These are phyloP conservation scores for Balearica regulorum DNA, from an alignment of 2,797 vertebrate genomes.

Conservation along the genomic window DNA sequence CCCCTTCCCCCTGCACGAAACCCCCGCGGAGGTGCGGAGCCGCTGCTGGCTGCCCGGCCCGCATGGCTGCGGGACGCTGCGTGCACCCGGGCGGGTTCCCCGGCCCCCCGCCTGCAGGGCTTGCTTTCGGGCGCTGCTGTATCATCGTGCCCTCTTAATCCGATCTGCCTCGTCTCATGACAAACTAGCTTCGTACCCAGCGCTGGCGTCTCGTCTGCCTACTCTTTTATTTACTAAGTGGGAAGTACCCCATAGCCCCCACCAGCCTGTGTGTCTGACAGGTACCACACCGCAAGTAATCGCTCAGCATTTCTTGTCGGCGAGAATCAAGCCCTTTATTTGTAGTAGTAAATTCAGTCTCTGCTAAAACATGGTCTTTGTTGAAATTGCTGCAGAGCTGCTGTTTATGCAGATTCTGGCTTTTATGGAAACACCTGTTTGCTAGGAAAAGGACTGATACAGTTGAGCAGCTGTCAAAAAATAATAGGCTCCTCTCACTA, in stretches of 20 bases:
- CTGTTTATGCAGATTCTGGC: neutral
- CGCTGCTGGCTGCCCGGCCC: neutral
- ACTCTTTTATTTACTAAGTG: neutral
- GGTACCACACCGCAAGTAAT: neutral
- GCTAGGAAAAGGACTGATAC: neutral
- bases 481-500: fast-evolving
- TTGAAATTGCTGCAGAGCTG: neutral
- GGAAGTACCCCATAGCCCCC: neutral
- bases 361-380: neutral
- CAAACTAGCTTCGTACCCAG: neutral
- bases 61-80: neutral
- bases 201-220: neutral
- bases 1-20: too few relatives aligned
- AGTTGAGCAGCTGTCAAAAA: neutral
- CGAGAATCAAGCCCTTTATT: neutral
- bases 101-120: neutral
- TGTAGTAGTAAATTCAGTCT: neutral
- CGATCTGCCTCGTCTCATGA: fast-evolving
- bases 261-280: neutral
- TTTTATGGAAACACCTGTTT: neutral
- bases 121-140: neutral
- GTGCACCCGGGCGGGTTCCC: too few relatives aligned
- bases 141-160: neutral
- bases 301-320: neutral
- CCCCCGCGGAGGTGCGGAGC: neutral